Conservation (phyloP, 2,888 invertebrate genomes). For the Drosophila ustulata region DNA sequence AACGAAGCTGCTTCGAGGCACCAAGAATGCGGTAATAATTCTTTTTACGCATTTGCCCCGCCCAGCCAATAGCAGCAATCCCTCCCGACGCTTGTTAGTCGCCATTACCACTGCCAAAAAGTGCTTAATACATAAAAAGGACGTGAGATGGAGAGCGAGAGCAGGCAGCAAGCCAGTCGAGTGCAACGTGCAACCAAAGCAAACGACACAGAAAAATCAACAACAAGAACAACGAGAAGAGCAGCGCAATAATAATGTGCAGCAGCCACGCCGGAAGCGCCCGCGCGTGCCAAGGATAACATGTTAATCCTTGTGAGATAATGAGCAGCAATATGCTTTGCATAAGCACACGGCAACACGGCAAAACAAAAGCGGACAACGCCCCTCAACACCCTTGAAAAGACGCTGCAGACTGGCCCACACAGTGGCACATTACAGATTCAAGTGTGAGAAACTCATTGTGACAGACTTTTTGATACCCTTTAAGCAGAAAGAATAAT, state of each 20-base stretch:
- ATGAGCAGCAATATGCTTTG: constrained; percentile 69
- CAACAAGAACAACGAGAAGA: constrained; percentile 32
- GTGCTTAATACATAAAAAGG: constrained; percentile 27
- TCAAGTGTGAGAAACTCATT: neutral
- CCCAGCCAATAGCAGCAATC: neutral
- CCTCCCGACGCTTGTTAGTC: neutral
- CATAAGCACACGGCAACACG: constrained; percentile 27
- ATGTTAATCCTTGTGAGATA: constrained; percentile 76
- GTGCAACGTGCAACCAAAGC: constrained; percentile 45
- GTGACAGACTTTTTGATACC: too few species aligned
- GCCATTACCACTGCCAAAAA: constrained; percentile 33
- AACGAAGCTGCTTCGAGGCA: constrained; percentile 12
- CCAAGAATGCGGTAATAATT: constrained; percentile 66
- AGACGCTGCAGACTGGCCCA: neutral
- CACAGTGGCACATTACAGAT: constrained; percentile 51
- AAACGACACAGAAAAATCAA: constrained; percentile 64
- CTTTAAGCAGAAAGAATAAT: too few species aligned
- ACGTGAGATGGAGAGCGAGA: neutral
- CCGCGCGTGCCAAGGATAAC: constrained; percentile 73
- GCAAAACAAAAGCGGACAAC: constrained; percentile 19
- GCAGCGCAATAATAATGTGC: constrained; percentile 39
- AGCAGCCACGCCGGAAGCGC: constrained; percentile 34
- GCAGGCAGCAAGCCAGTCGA: neutral
- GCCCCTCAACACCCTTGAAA: neutral
- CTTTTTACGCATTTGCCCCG: constrained; percentile 58